Percentiles rank a stretch among this genome's conserved stretches.
These are phyloP conservation scores for Papilio xuthus DNA, from an alignment of 1,140 invertebrate species.

Conservation along the genomic window DNA sequence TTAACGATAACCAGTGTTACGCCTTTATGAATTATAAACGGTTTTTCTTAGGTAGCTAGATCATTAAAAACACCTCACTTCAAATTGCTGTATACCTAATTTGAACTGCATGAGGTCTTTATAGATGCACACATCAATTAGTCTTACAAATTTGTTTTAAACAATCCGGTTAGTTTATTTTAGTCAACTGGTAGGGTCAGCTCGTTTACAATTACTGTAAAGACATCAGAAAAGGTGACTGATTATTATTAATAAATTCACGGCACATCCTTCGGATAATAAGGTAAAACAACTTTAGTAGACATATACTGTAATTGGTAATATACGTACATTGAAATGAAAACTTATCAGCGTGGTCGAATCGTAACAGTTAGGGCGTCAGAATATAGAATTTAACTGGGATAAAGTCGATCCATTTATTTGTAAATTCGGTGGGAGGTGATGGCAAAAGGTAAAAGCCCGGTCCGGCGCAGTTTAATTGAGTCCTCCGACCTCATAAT, in stretches of 20 bases:
- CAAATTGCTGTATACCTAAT: constrained; percentile 26
- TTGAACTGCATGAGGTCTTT: constrained; percentile 22
- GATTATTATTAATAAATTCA: constrained; percentile 28
- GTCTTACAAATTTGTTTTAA: not conserved
- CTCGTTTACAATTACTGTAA: not conserved
- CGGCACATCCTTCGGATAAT: not conserved
- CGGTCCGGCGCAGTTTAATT: constrained; percentile 76
- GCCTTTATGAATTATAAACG: constrained; percentile 14
- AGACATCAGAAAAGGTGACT: not conserved
- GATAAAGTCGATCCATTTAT: constrained; percentile 71
- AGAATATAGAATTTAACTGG: constrained; percentile 50
- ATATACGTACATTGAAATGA: constrained; percentile 31
- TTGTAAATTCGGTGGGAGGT: constrained; percentile 70
- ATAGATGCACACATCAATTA: constrained; percentile 26
- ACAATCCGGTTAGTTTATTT: not conserved
- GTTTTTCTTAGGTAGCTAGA: not conserved
- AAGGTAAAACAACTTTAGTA: no score
- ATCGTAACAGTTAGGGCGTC: constrained; percentile 56
- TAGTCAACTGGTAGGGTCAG: not conserved
- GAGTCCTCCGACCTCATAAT: constrained; percentile 79
- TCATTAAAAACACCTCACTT: constrained; percentile 20
- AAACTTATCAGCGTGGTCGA: constrained; percentile 42
- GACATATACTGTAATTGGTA: not conserved
- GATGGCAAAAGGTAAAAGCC: constrained; percentile 71
- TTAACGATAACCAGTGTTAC: not conserved